Evolutionary conservation across 2,113 vertebrate genomes (phyloP).

Genomic region (Lota lota): DNA sequence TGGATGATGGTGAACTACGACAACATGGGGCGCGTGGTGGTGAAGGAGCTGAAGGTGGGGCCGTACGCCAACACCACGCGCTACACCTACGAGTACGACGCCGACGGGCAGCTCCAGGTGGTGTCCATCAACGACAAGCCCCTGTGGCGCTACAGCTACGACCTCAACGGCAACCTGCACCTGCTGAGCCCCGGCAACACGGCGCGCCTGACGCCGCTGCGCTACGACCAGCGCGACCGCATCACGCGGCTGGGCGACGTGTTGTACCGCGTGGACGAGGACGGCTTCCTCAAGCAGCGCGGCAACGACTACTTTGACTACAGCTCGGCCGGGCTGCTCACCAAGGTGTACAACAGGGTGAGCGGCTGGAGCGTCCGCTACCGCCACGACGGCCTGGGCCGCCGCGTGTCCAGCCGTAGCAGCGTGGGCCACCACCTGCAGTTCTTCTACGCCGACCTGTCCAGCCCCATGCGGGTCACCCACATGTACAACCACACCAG

Average conservation of each 20-base stretch:
- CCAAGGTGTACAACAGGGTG: constrained; percentile 88
- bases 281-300: constrained; percentile 93
- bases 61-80: constrained; percentile 97
- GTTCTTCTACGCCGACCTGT: constrained; percentile 96
- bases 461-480: constrained; percentile 91
- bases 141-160: constrained; percentile 96
- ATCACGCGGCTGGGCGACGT: constrained; percentile 92
- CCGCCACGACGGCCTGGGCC: constrained; percentile 90
- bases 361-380: constrained; percentile 90
- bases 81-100: constrained; percentile 94
- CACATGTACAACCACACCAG: constrained; percentile 98
- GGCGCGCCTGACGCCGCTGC: constrained; percentile 88
- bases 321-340: constrained; percentile 87
- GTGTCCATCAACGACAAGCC: constrained; percentile 97
- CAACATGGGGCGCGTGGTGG: constrained; percentile 96
- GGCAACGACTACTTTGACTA: constrained; percentile 94
- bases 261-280: constrained; percentile 93
- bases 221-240: constrained; percentile 90
- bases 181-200: constrained; percentile 93
- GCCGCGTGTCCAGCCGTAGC: constrained; percentile 90
- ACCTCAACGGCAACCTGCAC: constrained; percentile 96
- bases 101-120: constrained; percentile 90
- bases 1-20: constrained; percentile 99
- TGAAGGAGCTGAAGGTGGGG: constrained; percentile 94
- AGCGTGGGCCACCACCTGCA: constrained; percentile 88